phyloP scores from a whole-genome alignment of 2,113 vertebrate genomes.

The Pionites leucogaster region DNA sequence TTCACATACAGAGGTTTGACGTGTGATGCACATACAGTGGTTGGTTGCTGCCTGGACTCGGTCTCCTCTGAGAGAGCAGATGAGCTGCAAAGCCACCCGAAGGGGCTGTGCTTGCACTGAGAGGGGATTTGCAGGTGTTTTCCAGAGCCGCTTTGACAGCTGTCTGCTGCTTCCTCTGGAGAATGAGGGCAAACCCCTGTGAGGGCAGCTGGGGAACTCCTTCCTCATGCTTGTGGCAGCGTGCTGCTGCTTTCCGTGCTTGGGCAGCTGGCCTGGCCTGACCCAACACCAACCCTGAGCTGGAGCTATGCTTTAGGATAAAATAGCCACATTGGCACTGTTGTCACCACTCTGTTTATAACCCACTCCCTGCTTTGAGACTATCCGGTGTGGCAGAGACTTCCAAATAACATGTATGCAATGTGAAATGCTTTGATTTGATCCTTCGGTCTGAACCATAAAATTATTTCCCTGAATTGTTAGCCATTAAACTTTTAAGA shows the following conservation, averaged over 20 bases:
- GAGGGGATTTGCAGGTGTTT: not conserved
- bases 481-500: not conserved
- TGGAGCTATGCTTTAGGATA: not conserved
- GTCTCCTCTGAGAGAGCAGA: not conserved
- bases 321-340: not conserved
- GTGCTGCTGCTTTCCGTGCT: not conserved
- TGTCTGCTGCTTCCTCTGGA: rapidly evolving
- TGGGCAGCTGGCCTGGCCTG: not conserved
- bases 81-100: not conserved
- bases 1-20: not conserved
- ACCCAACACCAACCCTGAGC: not conserved
- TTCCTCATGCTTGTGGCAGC: rapidly evolving
- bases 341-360: not conserved
- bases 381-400: not conserved
- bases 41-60: not conserved
- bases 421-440: not conserved
- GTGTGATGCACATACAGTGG: not conserved
- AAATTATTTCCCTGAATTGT: not conserved
- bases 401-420: not conserved
- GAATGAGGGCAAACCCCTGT: not conserved
- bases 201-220: not conserved
- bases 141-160: not conserved
- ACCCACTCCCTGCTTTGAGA: not conserved
- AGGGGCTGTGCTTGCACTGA: not conserved
- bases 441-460: not conserved